Conservation (phyloP, 2,888 invertebrate species). For the Oscheius myriophilus region DNA sequence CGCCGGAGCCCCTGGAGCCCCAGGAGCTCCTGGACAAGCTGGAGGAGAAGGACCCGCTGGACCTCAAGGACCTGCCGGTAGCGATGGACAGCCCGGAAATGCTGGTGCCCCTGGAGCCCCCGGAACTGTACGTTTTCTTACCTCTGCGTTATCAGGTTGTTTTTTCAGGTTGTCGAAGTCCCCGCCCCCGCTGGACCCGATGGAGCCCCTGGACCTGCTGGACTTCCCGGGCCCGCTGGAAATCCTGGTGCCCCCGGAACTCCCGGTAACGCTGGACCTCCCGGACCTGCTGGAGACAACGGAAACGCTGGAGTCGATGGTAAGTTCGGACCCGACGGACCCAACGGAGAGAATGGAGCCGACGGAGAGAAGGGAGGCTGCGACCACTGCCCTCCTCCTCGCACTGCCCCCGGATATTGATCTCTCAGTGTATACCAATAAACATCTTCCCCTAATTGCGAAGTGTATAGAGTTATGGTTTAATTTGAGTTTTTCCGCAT, state of each 20-base stretch:
- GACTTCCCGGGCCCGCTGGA: constrained; percentile 44
- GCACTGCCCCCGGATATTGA: constrained; percentile 66
- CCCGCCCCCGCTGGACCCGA: constrained; percentile 57
- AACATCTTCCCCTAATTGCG: no score
- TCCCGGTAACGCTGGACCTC: constrained; percentile 46
- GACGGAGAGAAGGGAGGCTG: constrained; percentile 44
- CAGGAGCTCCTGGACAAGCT: constrained; percentile 58
- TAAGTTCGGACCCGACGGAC: constrained; percentile 55
- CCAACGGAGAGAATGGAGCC: constrained; percentile 49
- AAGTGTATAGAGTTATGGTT: no score
- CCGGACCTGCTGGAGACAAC: constrained; percentile 48
- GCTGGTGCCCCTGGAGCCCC: constrained; percentile 43
- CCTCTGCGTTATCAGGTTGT: constrained; percentile 47
- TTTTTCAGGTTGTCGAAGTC: constrained; percentile 15
- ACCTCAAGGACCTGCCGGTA: constrained; percentile 52
- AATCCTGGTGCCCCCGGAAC: constrained; percentile 40
- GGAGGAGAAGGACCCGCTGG: constrained; percentile 57
- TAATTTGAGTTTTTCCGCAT: no score
- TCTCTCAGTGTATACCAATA: not conserved
- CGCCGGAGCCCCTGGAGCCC: constrained; percentile 56
- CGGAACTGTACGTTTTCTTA: constrained; percentile 45
- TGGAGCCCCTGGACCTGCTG: constrained; percentile 51
- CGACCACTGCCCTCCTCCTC: constrained; percentile 65
- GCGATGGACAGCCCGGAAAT: constrained; percentile 53
- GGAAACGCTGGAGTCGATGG: constrained; percentile 44